Evolutionary conservation across 1,140 invertebrate genomes (phyloP), one percentile per base, ranked within the genome.

Genomic region (Drosophila dunni): DNA sequence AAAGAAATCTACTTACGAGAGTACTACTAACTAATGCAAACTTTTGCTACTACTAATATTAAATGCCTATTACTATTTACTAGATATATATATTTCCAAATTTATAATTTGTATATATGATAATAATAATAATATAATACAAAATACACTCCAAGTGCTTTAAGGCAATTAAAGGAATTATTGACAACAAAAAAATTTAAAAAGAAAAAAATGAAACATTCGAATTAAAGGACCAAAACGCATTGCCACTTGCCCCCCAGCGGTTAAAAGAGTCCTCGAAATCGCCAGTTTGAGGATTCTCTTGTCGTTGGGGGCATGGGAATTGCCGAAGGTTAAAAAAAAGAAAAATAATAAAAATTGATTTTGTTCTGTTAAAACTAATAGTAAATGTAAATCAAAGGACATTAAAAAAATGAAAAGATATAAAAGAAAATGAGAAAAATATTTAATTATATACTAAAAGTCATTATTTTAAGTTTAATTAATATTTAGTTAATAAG

Each of bases 401-500:
- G 74, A 57, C 67, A 66, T 72, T 63, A 76, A 79, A 84, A 53
- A 42, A 48, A 48, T 45, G 9, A 56, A 70, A 56, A 46, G 4
- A 29, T 29, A 29, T 4, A 8, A 60, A 46, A 46, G 15, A 7
- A 44, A 51, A 34, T 20, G 40, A 84, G 51, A 70, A 83, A 58
- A 89, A 75, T 91, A 81, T 88, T 91, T 88, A 88, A 91, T 88
- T 81, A 89, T 79, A 74, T 91, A 91, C 89, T 91, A 91, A 91
- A 91, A 91, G 89, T 91, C 89, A 91, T 91, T 91, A 91, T 77
- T 82, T 54, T 91, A 91, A 91, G 89, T 91, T 91, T 91, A 91
- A 91, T 89, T 89, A 89, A 89, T 89, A 89, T 78, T 78, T 89
- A 80, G 76, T 74, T 70, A 54, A 65, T 89, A 89, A 81, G 84